Evolutionary conservation across 2,888 invertebrate species (phyloP), one percentile per base, ranked within the genome.

Genomic region (Plebejus melissa): DNA sequence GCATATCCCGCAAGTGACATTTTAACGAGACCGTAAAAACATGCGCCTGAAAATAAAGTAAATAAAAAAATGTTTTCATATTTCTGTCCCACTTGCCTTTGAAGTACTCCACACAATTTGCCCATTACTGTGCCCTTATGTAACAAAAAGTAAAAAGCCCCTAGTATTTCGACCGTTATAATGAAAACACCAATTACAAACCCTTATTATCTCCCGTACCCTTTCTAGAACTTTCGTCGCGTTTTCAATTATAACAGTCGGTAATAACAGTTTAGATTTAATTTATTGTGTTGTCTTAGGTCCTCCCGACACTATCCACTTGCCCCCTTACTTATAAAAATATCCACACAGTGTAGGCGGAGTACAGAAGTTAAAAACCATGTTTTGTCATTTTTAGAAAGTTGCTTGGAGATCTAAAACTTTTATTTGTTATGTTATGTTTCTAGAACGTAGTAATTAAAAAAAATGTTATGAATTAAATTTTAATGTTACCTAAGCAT

Each of bases 241-340:
- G 74, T 77, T 83, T 79, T 83, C 82, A 83, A 82, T 81, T 82
- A 80, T 81, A 82, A 78, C 80, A 22, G 38, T 41, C 9, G 77
- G 78, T 82, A 82, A 84, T 87, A 83, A 82, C 82, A 83, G 84
- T 88, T 88, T 86, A 79, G 81, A 85, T 87, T 87, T 85, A 82
- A 86, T 87, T 86, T 84, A 80, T 80, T 76, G 80, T 81, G 65
- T 65, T 85, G 16, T 70, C 38, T 70, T 70, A 41, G 41, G 41
- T 70, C 41, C 22, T n/a, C 7, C 41, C 6, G 28, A 60, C 60
- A 60, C 65, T 65, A 13, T 65, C 65, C 16, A 13, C 13, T 32
- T 32, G 58, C 13, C 7, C 58, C 7, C 5, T 58, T 1, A 4
- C n/a, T 58, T 4, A 54, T 54, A 54, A 54, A 16, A 54, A 4